phyloP scores from a whole-genome alignment of 2,113 vertebrate species.

The Pelmatolapia mariae region DNA sequence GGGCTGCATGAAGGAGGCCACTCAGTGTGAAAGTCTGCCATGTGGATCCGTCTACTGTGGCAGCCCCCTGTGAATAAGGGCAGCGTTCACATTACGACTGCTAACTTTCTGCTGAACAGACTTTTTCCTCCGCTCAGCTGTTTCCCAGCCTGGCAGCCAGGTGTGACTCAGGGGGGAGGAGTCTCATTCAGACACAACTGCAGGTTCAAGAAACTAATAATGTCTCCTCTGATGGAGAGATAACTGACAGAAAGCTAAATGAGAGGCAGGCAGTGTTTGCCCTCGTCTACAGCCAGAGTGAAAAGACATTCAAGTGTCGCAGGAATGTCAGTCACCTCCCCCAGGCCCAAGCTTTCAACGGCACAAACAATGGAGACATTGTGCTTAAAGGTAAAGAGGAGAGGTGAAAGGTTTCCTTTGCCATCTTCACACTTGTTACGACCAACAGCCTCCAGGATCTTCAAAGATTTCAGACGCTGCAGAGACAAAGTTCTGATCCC shows the following conservation, averaged over 20 bases:
- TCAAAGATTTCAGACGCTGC: neutral
- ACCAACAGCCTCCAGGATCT: neutral
- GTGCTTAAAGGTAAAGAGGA: slow-evolving; percentile 13
- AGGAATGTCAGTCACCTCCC: slow-evolving; percentile 53
- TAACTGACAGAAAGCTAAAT: neutral
- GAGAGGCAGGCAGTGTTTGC: slow-evolving; percentile 26
- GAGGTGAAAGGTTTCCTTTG: slow-evolving; percentile 16
- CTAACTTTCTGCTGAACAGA: accelerated
- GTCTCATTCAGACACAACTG: neutral
- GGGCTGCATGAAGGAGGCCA: neutral
- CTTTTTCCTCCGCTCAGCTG: neutral
- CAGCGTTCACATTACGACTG: accelerated
- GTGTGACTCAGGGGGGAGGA: neutral
- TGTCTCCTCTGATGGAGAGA: neutral
- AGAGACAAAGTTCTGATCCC: neutral
- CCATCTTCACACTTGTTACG: slow-evolving; percentile 9
- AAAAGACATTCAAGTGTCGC: slow-evolving; percentile 40
- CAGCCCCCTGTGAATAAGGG: neutral
- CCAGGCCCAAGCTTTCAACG: slow-evolving; percentile 22
- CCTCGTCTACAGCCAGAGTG: slow-evolving; percentile 3
- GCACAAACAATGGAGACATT: slow-evolving; percentile 48
- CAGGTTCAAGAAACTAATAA: neutral
- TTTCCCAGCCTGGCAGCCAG: neutral
- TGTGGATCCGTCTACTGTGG: neutral
- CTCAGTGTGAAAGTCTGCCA: too few relatives aligned